Evolutionary conservation across 2,888 invertebrate species (phyloP).

Genomic region (Silvanus unidentatus): DNA sequence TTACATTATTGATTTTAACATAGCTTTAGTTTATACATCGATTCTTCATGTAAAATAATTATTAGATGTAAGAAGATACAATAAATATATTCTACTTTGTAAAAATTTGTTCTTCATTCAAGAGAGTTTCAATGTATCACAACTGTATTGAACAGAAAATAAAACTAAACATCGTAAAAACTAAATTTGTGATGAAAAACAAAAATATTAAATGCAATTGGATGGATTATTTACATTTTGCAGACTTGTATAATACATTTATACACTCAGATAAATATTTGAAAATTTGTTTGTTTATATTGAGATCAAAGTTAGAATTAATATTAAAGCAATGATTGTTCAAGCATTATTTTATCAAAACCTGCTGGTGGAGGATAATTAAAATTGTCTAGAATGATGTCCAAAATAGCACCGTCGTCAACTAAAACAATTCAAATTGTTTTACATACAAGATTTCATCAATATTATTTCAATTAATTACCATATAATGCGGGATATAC

Average conservation of each 20-base stretch:
- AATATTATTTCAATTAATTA: slow-evolving; percentile 44
- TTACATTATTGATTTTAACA: no score
- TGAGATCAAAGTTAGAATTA: slow-evolving; percentile 11
- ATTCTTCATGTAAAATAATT: no score
- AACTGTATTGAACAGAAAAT: no score
- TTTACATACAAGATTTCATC: neutral
- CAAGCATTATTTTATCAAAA: slow-evolving; percentile 93
- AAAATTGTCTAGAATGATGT: slow-evolving; percentile 88
- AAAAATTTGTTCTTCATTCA: no score
- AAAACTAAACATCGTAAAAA: no score
- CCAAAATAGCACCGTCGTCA: slow-evolving; percentile 95
- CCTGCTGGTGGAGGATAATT: slow-evolving; percentile 77
- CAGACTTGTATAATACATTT: slow-evolving; percentile 5
- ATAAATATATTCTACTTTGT: no score
- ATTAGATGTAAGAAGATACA: no score
- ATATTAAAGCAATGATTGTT: slow-evolving; percentile 87
- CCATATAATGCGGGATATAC: slow-evolving; percentile 91
- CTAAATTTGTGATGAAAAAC: no score
- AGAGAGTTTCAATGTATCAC: no score
- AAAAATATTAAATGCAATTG: slow-evolving; percentile 2
- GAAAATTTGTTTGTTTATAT: slow-evolving; percentile 9
- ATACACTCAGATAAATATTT: slow-evolving; percentile 11
- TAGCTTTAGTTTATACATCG: no score
- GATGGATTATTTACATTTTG: slow-evolving; percentile 10
- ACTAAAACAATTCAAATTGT: slow-evolving; percentile 56